Evolutionary conservation across 1,140 invertebrate genomes (phyloP).

Genomic region (Macrobrachium nipponense): DNA sequence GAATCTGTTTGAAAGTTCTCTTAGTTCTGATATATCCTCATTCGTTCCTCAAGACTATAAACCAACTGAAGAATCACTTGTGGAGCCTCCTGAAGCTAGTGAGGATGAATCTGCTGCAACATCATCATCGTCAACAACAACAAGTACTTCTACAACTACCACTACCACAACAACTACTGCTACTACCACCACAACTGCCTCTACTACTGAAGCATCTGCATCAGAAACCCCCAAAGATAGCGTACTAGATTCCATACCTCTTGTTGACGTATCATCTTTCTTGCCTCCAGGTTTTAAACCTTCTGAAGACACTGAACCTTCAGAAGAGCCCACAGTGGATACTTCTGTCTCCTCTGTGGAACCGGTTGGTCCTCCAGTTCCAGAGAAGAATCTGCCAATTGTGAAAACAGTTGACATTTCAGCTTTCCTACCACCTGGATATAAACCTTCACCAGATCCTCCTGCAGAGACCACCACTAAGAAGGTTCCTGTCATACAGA

Average conservation of each 20-base stretch:
- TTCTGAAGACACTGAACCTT: constrained; percentile 15
- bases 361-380: neutral
- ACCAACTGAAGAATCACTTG: no score
- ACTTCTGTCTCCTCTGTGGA: neutral
- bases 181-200: neutral
- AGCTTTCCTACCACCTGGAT: constrained; percentile 76
- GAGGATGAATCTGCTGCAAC: neutral
- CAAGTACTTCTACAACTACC: neutral
- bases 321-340: constrained; percentile 1
- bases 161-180: neutral
- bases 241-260: neutral
- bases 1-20: no score
- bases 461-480: constrained; percentile 26
- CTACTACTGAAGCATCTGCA: constrained; percentile 18
- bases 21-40: no score
- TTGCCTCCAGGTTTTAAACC: constrained; percentile 75
- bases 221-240: constrained; percentile 1
- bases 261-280: constrained; percentile 72
- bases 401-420: constrained; percentile 71
- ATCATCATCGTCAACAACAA: neutral
- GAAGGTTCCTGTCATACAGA: constrained; percentile 18
- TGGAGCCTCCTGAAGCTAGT: no score
- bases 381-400: constrained; percentile 1
- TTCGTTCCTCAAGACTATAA: no score
- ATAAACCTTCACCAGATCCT: constrained; percentile 68